phyloP scores from a whole-genome alignment of 2,797 vertebrate species.

The Chlorospingus flavigularis region DNA sequence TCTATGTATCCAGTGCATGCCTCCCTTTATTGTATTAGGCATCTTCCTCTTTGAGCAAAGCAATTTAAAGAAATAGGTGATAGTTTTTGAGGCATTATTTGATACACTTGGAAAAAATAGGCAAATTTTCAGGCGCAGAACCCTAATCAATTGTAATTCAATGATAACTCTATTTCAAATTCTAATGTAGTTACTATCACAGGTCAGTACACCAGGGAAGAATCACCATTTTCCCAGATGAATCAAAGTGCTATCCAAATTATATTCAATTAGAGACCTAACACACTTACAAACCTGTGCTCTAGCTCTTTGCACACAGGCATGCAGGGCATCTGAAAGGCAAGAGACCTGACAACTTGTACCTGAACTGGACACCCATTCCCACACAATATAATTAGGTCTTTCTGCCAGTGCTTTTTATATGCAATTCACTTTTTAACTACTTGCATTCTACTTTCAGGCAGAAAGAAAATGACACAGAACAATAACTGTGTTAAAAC shows the following conservation, averaged over 20 bases:
- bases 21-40: neutral
- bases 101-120: neutral
- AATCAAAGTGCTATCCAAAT: neutral
- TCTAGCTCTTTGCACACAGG: neutral
- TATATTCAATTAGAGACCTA: neutral
- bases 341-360: neutral
- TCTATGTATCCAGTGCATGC: neutral
- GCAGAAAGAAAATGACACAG: neutral
- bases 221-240: neutral
- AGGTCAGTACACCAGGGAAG: neutral
- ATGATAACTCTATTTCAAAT: neutral
- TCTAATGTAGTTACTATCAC: neutral
- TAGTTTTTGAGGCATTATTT: neutral
- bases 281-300: neutral
- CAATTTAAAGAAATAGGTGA: neutral
- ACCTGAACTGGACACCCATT: neutral
- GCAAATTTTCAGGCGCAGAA: neutral
- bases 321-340: neutral
- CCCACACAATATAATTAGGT: neutral
- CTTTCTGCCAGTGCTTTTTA: neutral
- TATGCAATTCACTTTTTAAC: neutral
- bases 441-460: neutral
- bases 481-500: neutral
- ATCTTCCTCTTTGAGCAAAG: neutral
- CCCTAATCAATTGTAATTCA: neutral